Conservation (phyloP, 2,113 vertebrate genomes). For the Passer montanus region DNA sequence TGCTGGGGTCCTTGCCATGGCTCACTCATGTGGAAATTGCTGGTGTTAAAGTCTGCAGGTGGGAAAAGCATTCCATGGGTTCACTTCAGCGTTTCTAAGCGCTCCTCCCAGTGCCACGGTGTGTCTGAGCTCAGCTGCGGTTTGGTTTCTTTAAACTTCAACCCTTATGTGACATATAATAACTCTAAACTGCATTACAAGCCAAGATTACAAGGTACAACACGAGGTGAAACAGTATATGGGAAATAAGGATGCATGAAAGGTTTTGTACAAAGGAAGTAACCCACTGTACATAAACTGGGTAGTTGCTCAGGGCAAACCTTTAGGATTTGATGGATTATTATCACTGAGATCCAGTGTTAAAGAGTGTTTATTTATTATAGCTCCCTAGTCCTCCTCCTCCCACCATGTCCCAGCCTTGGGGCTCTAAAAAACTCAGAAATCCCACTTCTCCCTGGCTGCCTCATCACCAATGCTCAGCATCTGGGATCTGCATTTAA, state of each 20-base stretch:
- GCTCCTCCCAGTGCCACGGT: not conserved
- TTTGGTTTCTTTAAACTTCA: slow-evolving; percentile 31
- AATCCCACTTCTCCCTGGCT: not conserved
- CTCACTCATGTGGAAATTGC: not conserved
- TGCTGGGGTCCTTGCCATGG: not conserved
- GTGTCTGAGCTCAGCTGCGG: not conserved
- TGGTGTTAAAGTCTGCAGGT: not conserved
- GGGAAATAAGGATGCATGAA: slow-evolving; percentile 33
- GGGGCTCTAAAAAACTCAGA: not conserved
- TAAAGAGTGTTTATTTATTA: slow-evolving; percentile 34
- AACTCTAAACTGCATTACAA: not conserved
- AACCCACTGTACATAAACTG: not conserved
- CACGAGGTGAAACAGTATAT: slow-evolving; percentile 19
- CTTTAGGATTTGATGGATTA: slow-evolving; percentile 39
- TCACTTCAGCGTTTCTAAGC: not conserved
- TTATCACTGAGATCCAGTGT: slow-evolving; percentile 6
- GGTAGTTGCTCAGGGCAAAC: slow-evolving; percentile 14
- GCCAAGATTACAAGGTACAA: slow-evolving; percentile 36
- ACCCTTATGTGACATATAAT: not conserved
- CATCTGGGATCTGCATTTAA: not conserved
- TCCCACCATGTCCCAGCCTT: not conserved
- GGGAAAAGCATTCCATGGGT: not conserved
- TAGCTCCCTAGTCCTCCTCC: not conserved
- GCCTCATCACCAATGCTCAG: fast-evolving
- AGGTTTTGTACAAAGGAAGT: slow-evolving; percentile 35